phyloP scores from a whole-genome alignment of 1,140 invertebrate species.

The Gryon sp. region DNA sequence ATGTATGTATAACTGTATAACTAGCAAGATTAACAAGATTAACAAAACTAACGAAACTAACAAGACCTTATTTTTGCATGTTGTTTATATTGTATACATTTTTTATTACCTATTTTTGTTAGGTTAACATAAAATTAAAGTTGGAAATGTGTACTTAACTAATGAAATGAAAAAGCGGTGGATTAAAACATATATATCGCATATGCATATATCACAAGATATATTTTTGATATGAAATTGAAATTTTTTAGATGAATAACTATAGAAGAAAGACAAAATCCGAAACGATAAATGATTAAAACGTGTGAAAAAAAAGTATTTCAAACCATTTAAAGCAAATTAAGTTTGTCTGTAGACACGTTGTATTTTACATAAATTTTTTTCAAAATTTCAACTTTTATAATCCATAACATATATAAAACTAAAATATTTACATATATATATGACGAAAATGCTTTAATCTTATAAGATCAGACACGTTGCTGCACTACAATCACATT shows the following conservation, averaged over 20 bases:
- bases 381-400: constrained; percentile 61
- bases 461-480: constrained; percentile 54
- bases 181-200: constrained; percentile 8
- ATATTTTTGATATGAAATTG: background rate
- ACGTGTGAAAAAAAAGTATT: constrained; percentile 31
- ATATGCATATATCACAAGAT: no score
- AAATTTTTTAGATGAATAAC: background rate
- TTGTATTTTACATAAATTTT: constrained; percentile 62
- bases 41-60: no score
- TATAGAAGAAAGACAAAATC: background rate
- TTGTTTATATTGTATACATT: no score
- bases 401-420: constrained; percentile 61
- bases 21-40: no score
- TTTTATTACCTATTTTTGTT: no score
- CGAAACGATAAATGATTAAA: background rate
- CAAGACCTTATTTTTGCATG: no score
- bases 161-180: constrained; percentile 9
- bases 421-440: constrained; percentile 60
- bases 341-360: constrained; percentile 56
- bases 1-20: no score
- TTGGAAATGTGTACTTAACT: constrained; percentile 40
- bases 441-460: constrained; percentile 58
- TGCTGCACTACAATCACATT: constrained; percentile 50
- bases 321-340: constrained; percentile 51
- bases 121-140: constrained; percentile 50